A percentile compares a stretch with the other conserved stretches of the same genome.
Evolutionary conservation across 2,888 invertebrate species (phyloP).

Genomic region (Xylota sylvarum): DNA sequence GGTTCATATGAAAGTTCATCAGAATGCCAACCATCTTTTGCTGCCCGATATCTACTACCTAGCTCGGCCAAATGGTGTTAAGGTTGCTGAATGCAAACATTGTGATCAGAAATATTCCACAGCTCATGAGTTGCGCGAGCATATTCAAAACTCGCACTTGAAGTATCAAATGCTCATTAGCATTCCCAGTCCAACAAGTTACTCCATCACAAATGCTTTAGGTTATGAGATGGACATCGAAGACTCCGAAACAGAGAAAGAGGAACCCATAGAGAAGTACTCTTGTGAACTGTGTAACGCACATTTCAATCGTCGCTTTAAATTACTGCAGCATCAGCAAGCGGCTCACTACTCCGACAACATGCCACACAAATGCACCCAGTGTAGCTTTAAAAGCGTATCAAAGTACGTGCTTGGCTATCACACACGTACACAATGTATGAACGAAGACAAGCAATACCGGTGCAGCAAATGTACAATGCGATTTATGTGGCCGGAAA

Average conservation of each 20-base stretch:
- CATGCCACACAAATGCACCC: conserved; percentile 85
- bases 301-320: conserved; percentile 81
- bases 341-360: conserved; percentile 84
- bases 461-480: conserved; percentile 82
- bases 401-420: conserved; percentile 86
- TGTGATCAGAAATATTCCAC: conserved; percentile 80
- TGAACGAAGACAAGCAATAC: conserved; percentile 81
- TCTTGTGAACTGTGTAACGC: conserved; percentile 81
- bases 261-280: conserved; percentile 78
- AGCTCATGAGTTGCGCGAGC: conserved; percentile 79
- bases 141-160: conserved; percentile 72
- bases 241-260: conserved; percentile 84
- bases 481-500: conserved; percentile 83
- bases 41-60: conserved; percentile 71
- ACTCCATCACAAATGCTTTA: conserved; percentile 82
- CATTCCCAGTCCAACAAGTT: conserved; percentile 79
- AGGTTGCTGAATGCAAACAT: conserved; percentile 80
- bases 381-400: conserved; percentile 86
- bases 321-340: conserved; percentile 82
- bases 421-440: conserved; percentile 85
- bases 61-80: conserved; percentile 80
- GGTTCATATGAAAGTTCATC: conserved; percentile 87
- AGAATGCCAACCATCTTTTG: conserved; percentile 63
- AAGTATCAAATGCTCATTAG: conserved; percentile 11
- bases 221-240: conserved; percentile 83